phyloP scores from a whole-genome alignment of 1,140 invertebrate genomes.

The Orius insidiosus region DNA sequence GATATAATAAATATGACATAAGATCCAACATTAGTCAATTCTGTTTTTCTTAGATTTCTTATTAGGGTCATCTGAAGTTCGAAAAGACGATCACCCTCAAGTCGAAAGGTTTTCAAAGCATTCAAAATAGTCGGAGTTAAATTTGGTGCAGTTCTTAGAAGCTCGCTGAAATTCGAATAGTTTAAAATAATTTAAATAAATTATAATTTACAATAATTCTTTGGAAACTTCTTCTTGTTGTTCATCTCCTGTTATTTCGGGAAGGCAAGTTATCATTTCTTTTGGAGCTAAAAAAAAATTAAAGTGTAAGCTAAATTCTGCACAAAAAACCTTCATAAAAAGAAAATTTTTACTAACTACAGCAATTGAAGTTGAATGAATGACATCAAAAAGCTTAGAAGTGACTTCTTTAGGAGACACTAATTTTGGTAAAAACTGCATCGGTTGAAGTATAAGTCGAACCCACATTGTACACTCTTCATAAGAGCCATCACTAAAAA shows the following conservation, averaged over 20 bases:
- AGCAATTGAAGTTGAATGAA: slow-evolving; percentile 5
- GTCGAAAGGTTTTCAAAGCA: slow-evolving; percentile 5
- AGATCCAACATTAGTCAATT: slow-evolving; percentile 1
- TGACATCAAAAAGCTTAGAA: slow-evolving; percentile 4
- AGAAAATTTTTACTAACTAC: not conserved
- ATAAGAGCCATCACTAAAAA: not conserved
- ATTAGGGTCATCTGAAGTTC: slow-evolving; percentile 3
- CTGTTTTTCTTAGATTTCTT: slow-evolving; percentile 4
- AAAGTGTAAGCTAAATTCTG: too few relatives aligned
- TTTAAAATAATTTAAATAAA: not conserved
- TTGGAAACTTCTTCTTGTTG: slow-evolving; percentile 7
- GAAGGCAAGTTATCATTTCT: slow-evolving; percentile 9
- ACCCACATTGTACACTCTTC: slow-evolving; percentile 2
- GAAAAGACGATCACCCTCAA: not conserved
- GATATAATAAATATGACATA: slow-evolving; percentile 7
- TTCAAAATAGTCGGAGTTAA: slow-evolving; percentile 3
- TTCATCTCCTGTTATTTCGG: slow-evolving; percentile 10
- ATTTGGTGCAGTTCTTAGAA: not conserved
- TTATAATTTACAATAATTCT: slow-evolving; percentile 8
- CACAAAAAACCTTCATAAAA: too few relatives aligned
- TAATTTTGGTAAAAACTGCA: slow-evolving; percentile 5
- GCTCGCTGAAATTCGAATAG: not conserved
- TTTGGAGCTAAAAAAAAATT: slow-evolving; percentile 6
- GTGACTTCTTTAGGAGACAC: slow-evolving; percentile 1
- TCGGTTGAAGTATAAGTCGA: slow-evolving; percentile 6